A percentile compares a stretch with the other conserved stretches of the same genome.
Evolutionary conservation across 2,888 invertebrate species (phyloP).

Genomic region (Himalopsyche anomala): DNA sequence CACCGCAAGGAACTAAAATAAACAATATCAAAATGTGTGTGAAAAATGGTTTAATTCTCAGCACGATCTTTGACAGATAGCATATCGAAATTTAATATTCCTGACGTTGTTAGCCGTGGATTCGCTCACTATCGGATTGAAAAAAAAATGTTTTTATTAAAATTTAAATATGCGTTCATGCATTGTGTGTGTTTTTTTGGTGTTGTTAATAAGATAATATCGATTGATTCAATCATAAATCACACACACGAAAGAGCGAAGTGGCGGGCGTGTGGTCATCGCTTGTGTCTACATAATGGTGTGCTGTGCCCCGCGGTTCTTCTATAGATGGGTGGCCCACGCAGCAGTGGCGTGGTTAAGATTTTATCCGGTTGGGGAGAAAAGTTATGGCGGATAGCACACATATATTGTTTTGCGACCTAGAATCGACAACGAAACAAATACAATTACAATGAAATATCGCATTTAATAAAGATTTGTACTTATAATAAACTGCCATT

Average conservation of each 20-base stretch:
- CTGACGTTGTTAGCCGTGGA: not conserved
- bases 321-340: slow-evolving; percentile 17
- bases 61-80: too few relatives aligned
- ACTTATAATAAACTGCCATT: too few relatives aligned
- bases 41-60: too few relatives aligned
- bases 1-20: too few relatives aligned
- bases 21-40: too few relatives aligned
- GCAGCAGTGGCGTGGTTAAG: not conserved
- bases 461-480: too few relatives aligned
- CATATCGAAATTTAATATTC: too few relatives aligned
- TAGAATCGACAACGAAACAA: too few relatives aligned
- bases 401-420: too few relatives aligned
- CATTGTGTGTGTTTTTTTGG: not conserved
- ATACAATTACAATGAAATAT: too few relatives aligned
- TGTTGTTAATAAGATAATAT: slow-evolving; percentile 11
- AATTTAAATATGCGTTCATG: not conserved
- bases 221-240: slow-evolving; percentile 26
- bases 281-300: slow-evolving; percentile 30
- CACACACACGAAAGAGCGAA: not conserved
- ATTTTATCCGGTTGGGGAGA: not conserved
- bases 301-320: slow-evolving; percentile 18
- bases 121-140: not conserved
- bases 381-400: too few relatives aligned
- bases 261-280: slow-evolving; percentile 10
- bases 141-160: slow-evolving; percentile 24